Base-by-base conservation (phyloP, 2,888 invertebrate genomes). In the Rhingia rostrata region DNA sequence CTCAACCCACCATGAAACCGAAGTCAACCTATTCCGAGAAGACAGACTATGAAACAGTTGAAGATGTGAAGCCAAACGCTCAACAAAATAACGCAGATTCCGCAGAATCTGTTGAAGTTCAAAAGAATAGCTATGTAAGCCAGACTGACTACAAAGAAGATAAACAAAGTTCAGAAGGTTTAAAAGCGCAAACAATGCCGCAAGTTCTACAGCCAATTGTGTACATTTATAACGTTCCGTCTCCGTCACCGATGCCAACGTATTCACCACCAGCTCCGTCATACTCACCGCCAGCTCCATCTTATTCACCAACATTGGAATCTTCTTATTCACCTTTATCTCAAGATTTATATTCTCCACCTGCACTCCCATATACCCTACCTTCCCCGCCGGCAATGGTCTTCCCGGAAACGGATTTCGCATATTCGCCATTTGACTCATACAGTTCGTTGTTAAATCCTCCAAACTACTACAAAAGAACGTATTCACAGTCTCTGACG, bases 381-480 rank as follows among this genome's bases (percentile, higher is more conserved):
- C 74, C 78, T 45, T 32, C 69, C 22, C 56, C 67, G 43, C 39
- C 74, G 10, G 12, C 22, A 30, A 1, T 56, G 9, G 7, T 53
- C 12, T 64, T 39, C 32, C 7, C 63, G 6, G 35, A 6, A 37
- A 47, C 69, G 2, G 47, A 14, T 30, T 6, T 10, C 12, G 30
- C 70, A n/a, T 47, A 39, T 30, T 22, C 51, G 6, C 35, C 73
- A 9, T 7, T 14, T 4, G 56, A 56, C 1, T 33, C 53, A 3
- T 47, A 47, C 12, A 53, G 35, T 14, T 35, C 53, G 3, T 12
- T 56, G 6, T 6, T 6, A 32, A 5, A 39, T 61, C 61, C 74
- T 51, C 70, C 81, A 14, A 74, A 64, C 45, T 84, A 80, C 45
- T 84, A 60, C 49, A 80, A 75, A 54, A 58, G 66, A 80, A 84